Evolutionary conservation across 2,888 invertebrate species (phyloP), one percentile per base, ranked within the genome.

Genomic region (Heteropelma amictum): DNA sequence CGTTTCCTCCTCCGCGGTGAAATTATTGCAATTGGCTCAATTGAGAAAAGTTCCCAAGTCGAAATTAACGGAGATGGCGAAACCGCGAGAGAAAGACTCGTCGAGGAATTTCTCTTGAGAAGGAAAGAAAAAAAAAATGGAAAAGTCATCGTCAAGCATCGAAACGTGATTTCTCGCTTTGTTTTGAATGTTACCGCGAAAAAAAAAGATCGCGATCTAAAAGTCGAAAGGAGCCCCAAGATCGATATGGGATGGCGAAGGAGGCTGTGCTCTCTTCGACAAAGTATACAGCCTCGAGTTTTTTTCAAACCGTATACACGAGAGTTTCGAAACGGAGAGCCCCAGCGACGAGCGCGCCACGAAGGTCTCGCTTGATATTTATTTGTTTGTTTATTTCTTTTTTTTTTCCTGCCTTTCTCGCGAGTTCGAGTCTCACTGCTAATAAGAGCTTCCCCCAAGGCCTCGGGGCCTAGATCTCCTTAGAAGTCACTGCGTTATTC

Each of bases 1-100:
- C 67, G 23, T 54, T 61, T 14, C 72, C 76, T 74, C 70, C 75
- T 74, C 77, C 71, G n/a, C n/a, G n/a, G n/a, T n/a, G 84, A 84
- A 86, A 86, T 85, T 84, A 83, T 80, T 77, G 79, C 82, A 84
- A 85, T 84, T 84, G 84, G 68, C 79, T 82, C 84, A 83, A 85
- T 85, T 83, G 83, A 80, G 81, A 83, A 82, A 84, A 85, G 81
- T 82, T 63, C 28, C 38, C 54, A n/a, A 53, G 28, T 56, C 54
- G 26, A 47, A 72, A 68, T 61, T 68, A 61, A 61, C 51, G 49
- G 56, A 72, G 65, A 65, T 26, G 49, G 58, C 61, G 28, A 30
- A 53, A 53, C 33, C 35, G 67, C 35, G 26, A 54, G 56, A 45
- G n/a, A n/a, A n/a, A n/a, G n/a, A n/a, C n/a, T n/a, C n/a, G n/a